These are phyloP conservation scores for Blastomussa wellsi DNA, from an alignment of 92 coral and sea anemone genomes.

Conservation along the genomic window DNA sequence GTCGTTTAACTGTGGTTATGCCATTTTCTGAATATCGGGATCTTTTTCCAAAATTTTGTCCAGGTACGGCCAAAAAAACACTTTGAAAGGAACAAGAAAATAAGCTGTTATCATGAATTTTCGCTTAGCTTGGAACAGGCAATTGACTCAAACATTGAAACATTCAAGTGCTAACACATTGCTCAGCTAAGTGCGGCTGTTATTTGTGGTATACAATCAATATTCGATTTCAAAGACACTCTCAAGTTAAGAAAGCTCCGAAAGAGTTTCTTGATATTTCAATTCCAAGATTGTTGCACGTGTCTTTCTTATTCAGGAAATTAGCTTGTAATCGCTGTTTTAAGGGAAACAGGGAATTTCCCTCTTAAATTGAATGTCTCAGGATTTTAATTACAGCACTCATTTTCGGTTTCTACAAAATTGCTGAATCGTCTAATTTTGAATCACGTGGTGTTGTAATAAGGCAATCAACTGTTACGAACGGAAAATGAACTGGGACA, in stretches of 20 bases:
- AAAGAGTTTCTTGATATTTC: slow-evolving; percentile 27
- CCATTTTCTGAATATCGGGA: not conserved
- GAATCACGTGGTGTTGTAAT: not conserved
- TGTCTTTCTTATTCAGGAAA: not conserved
- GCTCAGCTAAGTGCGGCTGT: slow-evolving; percentile 20
- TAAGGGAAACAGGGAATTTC: slow-evolving; percentile 20
- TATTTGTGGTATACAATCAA: slow-evolving; percentile 29
- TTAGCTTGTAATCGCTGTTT: slow-evolving; percentile 16
- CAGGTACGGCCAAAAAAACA: not conserved
- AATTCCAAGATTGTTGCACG: not conserved
- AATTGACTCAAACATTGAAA: not conserved
- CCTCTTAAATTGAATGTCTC: not conserved
- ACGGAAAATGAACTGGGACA: not conserved
- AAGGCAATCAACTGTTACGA: not conserved
- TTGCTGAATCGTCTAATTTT: slow-evolving; percentile 1
- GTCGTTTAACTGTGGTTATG: not conserved
- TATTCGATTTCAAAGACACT: slow-evolving; percentile 6
- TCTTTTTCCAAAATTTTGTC: not conserved
- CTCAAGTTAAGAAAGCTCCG: not conserved
- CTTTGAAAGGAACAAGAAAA: not conserved
- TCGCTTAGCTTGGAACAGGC: slow-evolving; percentile 3
- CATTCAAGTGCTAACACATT: not conserved
- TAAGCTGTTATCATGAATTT: not conserved
- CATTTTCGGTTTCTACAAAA: not conserved
- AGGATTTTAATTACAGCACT: not conserved